These are phyloP conservation scores for Micronisus gabar DNA, from an alignment of 2,113 vertebrate species.

Conservation along the genomic window DNA sequence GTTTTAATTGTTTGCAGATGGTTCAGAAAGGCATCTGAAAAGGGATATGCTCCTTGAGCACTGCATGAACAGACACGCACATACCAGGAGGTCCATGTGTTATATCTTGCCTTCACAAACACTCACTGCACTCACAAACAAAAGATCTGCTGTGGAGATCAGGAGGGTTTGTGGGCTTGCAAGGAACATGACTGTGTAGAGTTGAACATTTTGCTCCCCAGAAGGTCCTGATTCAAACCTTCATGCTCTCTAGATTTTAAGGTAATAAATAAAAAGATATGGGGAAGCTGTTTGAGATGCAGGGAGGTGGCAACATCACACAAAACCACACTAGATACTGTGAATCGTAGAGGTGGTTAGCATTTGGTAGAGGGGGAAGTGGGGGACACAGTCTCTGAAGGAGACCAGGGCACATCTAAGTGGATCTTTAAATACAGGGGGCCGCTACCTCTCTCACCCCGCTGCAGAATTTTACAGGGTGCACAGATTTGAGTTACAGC, in stretches of 20 bases:
- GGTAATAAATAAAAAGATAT: not conserved
- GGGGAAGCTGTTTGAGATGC: not conserved
- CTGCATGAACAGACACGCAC: not conserved
- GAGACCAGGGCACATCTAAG: not conserved
- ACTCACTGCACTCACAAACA: not conserved
- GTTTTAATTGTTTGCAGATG: slow-evolving; percentile 10
- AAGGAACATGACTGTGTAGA: not conserved
- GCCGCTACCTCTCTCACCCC: not conserved
- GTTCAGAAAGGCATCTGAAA: not conserved
- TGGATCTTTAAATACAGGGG: not conserved
- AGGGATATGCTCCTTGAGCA: not conserved
- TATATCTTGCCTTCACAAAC: not conserved
- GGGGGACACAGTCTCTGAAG: not conserved
- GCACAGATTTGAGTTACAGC: not conserved
- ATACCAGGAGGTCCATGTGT: not conserved
- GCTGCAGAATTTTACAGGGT: not conserved
- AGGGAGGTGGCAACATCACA: not conserved
- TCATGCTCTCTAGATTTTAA: not conserved
- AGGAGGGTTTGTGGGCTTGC: not conserved
- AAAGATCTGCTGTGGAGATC: not conserved
- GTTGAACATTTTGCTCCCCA: not conserved
- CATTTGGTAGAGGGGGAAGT: not conserved
- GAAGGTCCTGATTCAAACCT: not conserved
- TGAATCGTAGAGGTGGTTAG: not conserved
- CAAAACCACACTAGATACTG: not conserved